phyloP scores from a whole-genome alignment of 1,140 invertebrate genomes.

The Drosophila grimshawi region DNA sequence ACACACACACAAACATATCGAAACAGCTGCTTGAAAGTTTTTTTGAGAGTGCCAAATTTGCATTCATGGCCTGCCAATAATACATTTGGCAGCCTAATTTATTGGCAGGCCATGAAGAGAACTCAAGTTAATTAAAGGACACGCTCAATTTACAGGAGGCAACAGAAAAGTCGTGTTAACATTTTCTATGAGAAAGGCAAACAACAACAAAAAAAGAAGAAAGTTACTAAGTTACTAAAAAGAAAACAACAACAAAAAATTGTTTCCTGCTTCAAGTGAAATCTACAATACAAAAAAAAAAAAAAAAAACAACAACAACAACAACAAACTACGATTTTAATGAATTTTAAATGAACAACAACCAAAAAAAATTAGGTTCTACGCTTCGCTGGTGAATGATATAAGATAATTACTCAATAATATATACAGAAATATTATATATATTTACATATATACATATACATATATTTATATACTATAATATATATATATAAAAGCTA shows the following conservation, averaged over 20 bases:
- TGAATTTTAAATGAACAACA: conserved; percentile 27
- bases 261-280: conserved; percentile 44
- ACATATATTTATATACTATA: conserved; percentile 3
- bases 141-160: conserved; percentile 31
- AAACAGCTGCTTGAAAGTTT: conserved; percentile 20
- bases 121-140: conserved; percentile 33
- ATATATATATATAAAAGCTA: conserved; percentile 25
- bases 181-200: conserved; percentile 35
- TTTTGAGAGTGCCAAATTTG: conserved; percentile 12
- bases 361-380: conserved; percentile 7
- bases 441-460: conserved; percentile 19
- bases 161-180: conserved; percentile 8
- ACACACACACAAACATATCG: conserved; percentile 3
- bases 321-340: conserved; percentile 44
- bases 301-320: conserved; percentile 16
- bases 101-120: conserved; percentile 18
- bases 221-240: conserved; percentile 33
- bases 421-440: conserved; percentile 25
- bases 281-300: conserved; percentile 33
- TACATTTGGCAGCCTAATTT: conserved; percentile 8
- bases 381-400: background rate
- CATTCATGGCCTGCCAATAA: conserved; percentile 38
- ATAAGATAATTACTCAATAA: conserved; percentile 27
- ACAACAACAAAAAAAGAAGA: conserved; percentile 7
- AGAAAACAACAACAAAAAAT: conserved; percentile 18